Evolutionary conservation across 2,797 vertebrate genomes (phyloP), one percentile per base, ranked within the genome.

Genomic region (Phoxinus dragarum): DNA sequence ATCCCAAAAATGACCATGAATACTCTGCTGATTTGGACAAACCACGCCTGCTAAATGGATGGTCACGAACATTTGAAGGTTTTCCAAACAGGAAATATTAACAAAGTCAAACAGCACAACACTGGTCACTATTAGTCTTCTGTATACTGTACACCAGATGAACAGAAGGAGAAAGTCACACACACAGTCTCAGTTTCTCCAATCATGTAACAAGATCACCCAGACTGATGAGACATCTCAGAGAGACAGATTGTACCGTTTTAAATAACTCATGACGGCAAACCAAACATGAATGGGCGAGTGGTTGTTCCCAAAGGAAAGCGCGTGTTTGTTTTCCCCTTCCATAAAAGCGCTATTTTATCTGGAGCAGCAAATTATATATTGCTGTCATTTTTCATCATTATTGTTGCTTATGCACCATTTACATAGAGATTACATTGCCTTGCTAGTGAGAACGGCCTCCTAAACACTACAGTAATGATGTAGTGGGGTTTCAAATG

Each of bases 361-460:
- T 85, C 19, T 80, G 47, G 81, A 74, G 54, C 44, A 81, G 69
- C 34, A 81, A 81, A 78, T 61, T 66, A 56, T 44, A 73, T 75
- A 85, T 73, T 82, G 81, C 54, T 5, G 8, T 44, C 47, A 86
- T 88, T 88, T 83, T 68, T 89, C 87, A 89, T 59, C 27, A 84
- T 83, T 73, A 86, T 54, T 80, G 82, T 77, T 86, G 85, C 74
- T 88, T 66, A 67, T 52, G 64, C 74, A 66, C 76, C 77, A 88
- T 84, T 71, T 84, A 87, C 44, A 89, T 81, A 81, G 52, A 88
- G 67, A 88, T 74, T 84, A 42, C 56, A 81, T 80, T 80, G 64
- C 76, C n/a, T 40, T 44, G 21, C 66, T 86, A 80, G 27, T 76
- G 83, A 54, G 36, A 68, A 67, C 34, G 27, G 52, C 21, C 72